These are phyloP conservation scores for Sternotherus odoratus DNA, from an alignment of 2,797 vertebrate genomes.

Conservation along the genomic window DNA sequence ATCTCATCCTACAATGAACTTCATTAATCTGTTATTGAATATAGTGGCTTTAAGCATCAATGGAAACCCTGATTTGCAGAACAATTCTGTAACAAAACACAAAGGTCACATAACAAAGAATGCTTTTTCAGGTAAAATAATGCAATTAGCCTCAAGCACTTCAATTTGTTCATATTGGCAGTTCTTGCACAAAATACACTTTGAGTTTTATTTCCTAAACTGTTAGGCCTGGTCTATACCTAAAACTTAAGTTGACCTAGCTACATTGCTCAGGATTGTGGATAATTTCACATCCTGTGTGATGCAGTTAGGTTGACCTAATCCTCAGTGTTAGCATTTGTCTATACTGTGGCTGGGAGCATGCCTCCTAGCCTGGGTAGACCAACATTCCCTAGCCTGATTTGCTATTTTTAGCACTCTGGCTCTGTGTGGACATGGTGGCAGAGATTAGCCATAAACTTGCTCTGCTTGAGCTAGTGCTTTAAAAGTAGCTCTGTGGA, in stretches of 20 bases:
- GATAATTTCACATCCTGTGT: neutral
- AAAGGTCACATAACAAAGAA: conserved; percentile 47
- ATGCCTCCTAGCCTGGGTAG: neutral
- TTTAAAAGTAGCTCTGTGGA: neutral
- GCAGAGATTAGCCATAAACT: neutral
- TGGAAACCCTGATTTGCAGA: conserved; percentile 51
- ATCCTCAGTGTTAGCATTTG: neutral
- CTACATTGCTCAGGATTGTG: neutral
- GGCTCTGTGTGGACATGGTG: too few species aligned
- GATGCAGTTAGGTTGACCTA: neutral
- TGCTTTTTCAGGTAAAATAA: conserved; percentile 30
- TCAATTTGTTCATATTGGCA: neutral
- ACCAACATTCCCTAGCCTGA: neutral
- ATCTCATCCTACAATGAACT: conserved; percentile 43
- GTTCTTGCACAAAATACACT: neutral
- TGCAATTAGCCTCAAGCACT: conserved; percentile 51
- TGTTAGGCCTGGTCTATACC: neutral
- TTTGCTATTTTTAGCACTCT: too few species aligned
- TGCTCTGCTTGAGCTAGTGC: neutral
- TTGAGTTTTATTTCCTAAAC: neutral
- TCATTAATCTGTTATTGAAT: conserved; percentile 52
- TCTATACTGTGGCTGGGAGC: neutral
- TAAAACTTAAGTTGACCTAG: neutral
- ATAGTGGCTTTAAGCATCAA: conserved; percentile 61
- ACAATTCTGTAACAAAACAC: conserved; percentile 25